phyloP scores from a whole-genome alignment of 1,140 invertebrate species.

The Drosophila lowei region DNA sequence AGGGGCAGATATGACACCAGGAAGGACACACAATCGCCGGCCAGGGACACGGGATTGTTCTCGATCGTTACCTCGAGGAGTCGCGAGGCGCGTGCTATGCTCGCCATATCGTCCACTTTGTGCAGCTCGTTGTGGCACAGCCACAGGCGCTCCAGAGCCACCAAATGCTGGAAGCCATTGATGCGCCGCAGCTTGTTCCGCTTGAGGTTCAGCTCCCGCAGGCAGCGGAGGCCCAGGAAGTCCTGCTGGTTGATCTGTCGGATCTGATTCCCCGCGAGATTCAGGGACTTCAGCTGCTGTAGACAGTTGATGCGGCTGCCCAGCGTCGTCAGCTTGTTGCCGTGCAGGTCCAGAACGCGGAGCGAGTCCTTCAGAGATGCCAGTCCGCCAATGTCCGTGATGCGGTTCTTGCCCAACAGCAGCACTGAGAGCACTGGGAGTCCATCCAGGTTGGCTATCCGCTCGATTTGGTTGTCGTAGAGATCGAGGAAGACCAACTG shows the following conservation, averaged over 20 bases:
- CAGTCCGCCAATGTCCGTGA: slow-evolving; percentile 83
- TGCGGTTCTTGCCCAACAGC: slow-evolving; percentile 94
- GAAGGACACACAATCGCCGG: slow-evolving; percentile 90
- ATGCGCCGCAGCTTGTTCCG: slow-evolving; percentile 92
- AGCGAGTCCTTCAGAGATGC: slow-evolving; percentile 60
- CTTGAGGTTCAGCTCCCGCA: slow-evolving; percentile 94
- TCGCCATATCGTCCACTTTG: slow-evolving; percentile 92
- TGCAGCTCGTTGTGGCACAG: slow-evolving; percentile 82
- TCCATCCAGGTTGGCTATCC: slow-evolving; percentile 89
- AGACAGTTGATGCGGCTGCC: slow-evolving; percentile 84
- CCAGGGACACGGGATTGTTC: slow-evolving; percentile 91
- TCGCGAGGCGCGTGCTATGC: slow-evolving; percentile 88
- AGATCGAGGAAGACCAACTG: slow-evolving; percentile 95
- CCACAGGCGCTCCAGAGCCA: slow-evolving; percentile 77
- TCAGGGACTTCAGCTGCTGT: slow-evolving; percentile 93
- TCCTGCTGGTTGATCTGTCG: slow-evolving; percentile 88
- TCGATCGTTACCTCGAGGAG: slow-evolving; percentile 93
- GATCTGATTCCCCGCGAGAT: slow-evolving; percentile 95
- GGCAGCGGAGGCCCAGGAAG: slow-evolving; percentile 89
- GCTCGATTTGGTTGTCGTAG: slow-evolving; percentile 96
- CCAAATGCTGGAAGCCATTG: slow-evolving; percentile 90
- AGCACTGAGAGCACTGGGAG: slow-evolving; percentile 92
- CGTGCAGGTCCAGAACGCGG: slow-evolving; percentile 94
- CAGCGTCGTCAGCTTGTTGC: slow-evolving; percentile 90
- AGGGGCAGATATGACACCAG: slow-evolving; percentile 90